Evolutionary conservation across 2,888 invertebrate species (phyloP), one percentile per base, ranked within the genome.

Genomic region (Polietes domitor): DNA sequence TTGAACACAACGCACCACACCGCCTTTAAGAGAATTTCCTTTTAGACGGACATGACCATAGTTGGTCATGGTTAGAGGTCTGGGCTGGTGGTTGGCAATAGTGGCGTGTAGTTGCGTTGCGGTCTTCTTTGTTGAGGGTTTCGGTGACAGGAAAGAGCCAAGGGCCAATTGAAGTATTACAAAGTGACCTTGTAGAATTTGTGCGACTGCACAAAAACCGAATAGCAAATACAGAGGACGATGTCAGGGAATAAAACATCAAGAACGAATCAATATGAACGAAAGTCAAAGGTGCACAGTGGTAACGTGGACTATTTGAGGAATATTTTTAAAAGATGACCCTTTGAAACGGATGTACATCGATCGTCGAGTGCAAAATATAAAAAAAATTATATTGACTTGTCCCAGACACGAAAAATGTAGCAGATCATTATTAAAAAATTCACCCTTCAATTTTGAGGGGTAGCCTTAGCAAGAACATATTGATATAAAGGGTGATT

Each of bases 101-200:
- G 43, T 15, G 41, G 41, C 10, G n/a, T 12, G 61, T 32, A 55
- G 24, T 28, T 61, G 61, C n/a, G 61, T 15, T 26, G 32, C 3
- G 58, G 24, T 26, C 53, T 50, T 19, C 3, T 71, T 37, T 55
- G 37, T 37, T n/a, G 47, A 65, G 58, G 65, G 37, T 68, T 17
- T 21, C n/a, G 47, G 28, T 71, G 41, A 32, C 65, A 82, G 26
- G 24, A 61, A 12, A 24, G n/a, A 58, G 73, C 28, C 73, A 58
- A 73, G 73, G 73, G 12, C 37, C 41, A 58, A 73, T 26, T 73
- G 43, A 61, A 61, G 61, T 73, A 58, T 47, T 73, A 73, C 43
- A 15, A 43, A 43, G 15, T 43, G 58, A 58, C 73, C 73, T 58
- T 73, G 73, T 17, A 72, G 9, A 55, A 41, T 21, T 55, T 32